Conservation (phyloP, 2,888 invertebrate species). For the Lasioglossum figueresi region DNA sequence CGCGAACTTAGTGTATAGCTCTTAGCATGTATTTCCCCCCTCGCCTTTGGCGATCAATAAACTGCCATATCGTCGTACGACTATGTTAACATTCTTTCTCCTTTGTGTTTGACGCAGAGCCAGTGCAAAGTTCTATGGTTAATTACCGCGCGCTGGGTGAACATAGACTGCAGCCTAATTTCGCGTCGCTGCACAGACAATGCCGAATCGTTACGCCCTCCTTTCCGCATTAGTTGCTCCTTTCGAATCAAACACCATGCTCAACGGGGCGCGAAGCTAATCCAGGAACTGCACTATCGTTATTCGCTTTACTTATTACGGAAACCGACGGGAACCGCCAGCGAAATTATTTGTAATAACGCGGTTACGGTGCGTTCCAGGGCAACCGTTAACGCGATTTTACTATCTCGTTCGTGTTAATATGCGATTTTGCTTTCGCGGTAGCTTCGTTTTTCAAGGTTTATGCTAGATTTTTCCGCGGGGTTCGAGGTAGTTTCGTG, state of each 20-base stretch:
- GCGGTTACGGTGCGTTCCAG: not conserved
- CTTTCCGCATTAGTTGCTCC: slow-evolving; percentile 25
- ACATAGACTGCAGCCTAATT: not conserved
- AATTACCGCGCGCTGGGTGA: not conserved
- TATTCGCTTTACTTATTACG: slow-evolving; percentile 28
- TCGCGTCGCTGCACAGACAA: slow-evolving; percentile 7
- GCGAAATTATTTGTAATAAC: slow-evolving; percentile 12
- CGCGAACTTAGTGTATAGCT: not conserved
- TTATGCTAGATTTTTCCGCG: not conserved
- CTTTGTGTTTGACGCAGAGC: not conserved
- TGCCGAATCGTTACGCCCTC: slow-evolving; percentile 24
- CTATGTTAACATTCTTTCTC: not conserved
- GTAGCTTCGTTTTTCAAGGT: not conserved
- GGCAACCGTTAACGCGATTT: not conserved
- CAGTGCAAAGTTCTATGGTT: not conserved
- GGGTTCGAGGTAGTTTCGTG: not conserved
- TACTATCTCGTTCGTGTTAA: not conserved
- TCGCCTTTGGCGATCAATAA: slow-evolving; percentile 27
- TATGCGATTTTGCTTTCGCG: not conserved
- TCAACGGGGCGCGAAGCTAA: slow-evolving; percentile 27
- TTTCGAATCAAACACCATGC: slow-evolving; percentile 22
- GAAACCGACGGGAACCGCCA: not conserved
- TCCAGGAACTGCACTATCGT: slow-evolving; percentile 32
- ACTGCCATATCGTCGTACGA: slow-evolving; percentile 5
- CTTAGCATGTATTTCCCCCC: not conserved